Percentiles rank a stretch among this genome's conserved stretches.
phyloP scores from a whole-genome alignment of 2,888 invertebrate species.

The Carpatolechia fugitivella region DNA sequence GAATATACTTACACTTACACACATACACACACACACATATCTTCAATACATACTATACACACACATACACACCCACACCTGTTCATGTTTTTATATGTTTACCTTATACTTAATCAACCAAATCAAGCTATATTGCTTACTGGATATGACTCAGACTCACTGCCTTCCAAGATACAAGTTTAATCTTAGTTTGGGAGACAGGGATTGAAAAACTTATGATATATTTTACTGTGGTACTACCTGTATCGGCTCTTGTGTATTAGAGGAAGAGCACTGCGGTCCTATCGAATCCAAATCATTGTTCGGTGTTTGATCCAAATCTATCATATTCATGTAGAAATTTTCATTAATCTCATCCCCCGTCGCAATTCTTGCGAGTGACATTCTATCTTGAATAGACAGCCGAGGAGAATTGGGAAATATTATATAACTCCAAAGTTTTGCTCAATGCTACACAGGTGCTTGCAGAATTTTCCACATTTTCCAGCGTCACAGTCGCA shows the following conservation, averaged over 20 bases:
- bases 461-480: conserved; percentile 13
- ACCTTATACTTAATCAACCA: too few relatives aligned
- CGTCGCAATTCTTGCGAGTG: conserved; percentile 18
- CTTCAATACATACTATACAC: too few relatives aligned
- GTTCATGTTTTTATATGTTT: too few relatives aligned
- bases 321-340: conserved; percentile 19
- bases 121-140: too few relatives aligned
- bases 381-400: conserved; percentile 20
- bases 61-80: too few relatives aligned
- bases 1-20: too few relatives aligned
- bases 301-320: conserved; percentile 17
- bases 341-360: conserved; percentile 15
- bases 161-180: too few relatives aligned
- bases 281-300: conserved; percentile 19
- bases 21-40: too few relatives aligned
- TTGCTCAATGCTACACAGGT: conserved; percentile 21
- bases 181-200: too few relatives aligned
- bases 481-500: conserved; percentile 24
- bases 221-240: too few relatives aligned
- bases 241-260: conserved; percentile 15
- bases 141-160: too few relatives aligned
- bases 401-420: conserved; percentile 16
- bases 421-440: conserved; percentile 15
- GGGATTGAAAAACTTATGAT: too few relatives aligned
- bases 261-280: conserved; percentile 20